Evolutionary conservation across 2,113 vertebrate genomes (phyloP).

Genomic region (Scatophagus argus): DNA sequence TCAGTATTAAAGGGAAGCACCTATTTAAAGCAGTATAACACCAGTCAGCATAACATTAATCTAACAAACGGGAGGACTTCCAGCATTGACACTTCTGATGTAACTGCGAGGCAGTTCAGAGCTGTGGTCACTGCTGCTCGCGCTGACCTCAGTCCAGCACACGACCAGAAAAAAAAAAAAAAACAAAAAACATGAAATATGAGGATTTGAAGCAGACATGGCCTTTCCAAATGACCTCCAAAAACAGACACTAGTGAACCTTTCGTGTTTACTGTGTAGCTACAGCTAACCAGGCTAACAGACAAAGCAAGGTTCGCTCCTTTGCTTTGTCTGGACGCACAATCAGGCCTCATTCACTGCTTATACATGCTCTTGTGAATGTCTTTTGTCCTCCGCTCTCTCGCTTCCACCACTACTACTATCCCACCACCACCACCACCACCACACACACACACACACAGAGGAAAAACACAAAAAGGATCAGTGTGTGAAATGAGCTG

Average conservation of each 20-base stretch:
- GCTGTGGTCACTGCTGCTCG: conserved; percentile 10
- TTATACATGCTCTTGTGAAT: neutral
- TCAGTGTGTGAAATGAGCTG: neutral
- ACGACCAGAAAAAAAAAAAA: too few relatives aligned
- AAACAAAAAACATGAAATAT: too few relatives aligned
- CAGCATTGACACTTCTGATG: neutral
- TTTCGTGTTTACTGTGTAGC: conserved; percentile 16
- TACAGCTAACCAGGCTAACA: too few relatives aligned
- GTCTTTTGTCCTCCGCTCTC: conserved; percentile 2
- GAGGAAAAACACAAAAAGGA: too few relatives aligned
- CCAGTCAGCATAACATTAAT: neutral
- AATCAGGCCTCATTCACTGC: neutral
- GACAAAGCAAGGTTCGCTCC: too few relatives aligned
- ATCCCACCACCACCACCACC: neutral
- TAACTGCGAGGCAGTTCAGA: neutral
- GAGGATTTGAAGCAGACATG: conserved; percentile 54
- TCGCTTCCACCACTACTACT: neutral
- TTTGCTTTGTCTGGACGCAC: neutral
- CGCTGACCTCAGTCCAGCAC: conserved; percentile 21
- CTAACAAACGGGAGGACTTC: neutral
- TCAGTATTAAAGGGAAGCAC: neutral
- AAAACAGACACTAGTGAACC: conserved; percentile 59
- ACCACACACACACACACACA: too few relatives aligned
- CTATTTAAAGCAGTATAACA: neutral
- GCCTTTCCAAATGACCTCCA: conserved; percentile 39